Percentiles rank a stretch among this genome's conserved stretches.
Evolutionary conservation across 2,888 invertebrate species (phyloP).

Genomic region (Erannis defoliaria): DNA sequence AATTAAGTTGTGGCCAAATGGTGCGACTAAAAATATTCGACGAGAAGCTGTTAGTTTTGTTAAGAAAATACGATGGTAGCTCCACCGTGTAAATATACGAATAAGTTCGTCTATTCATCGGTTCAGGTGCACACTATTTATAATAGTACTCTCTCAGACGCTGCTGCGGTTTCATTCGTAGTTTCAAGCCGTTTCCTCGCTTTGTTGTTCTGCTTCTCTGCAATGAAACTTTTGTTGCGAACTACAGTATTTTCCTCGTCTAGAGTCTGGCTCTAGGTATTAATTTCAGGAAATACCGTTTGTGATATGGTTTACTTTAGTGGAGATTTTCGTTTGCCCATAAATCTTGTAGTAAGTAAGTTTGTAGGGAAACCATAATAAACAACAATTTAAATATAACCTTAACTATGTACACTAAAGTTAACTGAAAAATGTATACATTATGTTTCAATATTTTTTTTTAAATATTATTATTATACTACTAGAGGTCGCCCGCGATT

Average conservation of each 20-base stretch:
- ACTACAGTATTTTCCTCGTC: background rate
- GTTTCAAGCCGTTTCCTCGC: background rate
- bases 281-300: too few species aligned
- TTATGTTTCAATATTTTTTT: too few species aligned
- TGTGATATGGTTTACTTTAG: too few species aligned
- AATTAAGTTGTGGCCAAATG: background rate
- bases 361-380: too few species aligned
- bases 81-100: background rate
- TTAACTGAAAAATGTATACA: too few species aligned
- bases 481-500: too few species aligned
- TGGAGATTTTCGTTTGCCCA: too few species aligned
- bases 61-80: background rate
- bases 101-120: conserved; percentile 4
- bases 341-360: too few species aligned
- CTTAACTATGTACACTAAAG: too few species aligned
- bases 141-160: conserved; percentile 24
- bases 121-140: conserved; percentile 55
- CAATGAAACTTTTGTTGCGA: background rate
- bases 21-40: background rate
- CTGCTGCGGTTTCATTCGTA: conserved; percentile 4
- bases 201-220: background rate
- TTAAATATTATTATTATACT: too few species aligned
- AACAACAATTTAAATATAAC: too few species aligned
- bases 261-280: too few species aligned
- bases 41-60: background rate